Conservation (phyloP, 2,888 invertebrate genomes). For the Homarus gammarus region DNA sequence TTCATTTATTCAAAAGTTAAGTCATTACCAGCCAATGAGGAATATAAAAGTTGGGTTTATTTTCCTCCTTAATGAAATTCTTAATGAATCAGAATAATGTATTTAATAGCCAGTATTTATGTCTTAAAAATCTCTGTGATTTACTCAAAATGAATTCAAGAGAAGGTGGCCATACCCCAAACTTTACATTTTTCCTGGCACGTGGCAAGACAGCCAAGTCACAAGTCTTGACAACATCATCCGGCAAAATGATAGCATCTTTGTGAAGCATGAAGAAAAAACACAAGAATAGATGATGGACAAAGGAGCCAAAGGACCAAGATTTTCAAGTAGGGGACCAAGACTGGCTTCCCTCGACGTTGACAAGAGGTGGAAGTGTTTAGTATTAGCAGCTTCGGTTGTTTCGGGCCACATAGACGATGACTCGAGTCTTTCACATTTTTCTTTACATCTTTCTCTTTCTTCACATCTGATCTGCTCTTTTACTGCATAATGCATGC, state of each 20-base stretch:
- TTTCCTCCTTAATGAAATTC: neutral
- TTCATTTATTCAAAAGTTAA: neutral
- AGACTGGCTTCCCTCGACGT: slow-evolving; percentile 17
- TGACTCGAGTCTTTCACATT: neutral
- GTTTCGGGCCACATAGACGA: slow-evolving; percentile 15
- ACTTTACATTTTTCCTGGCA: slow-evolving; percentile 42
- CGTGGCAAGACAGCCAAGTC: slow-evolving; percentile 23
- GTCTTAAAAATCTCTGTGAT: neutral
- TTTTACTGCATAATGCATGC: slow-evolving; percentile 30
- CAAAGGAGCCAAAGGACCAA: slow-evolving; percentile 27
- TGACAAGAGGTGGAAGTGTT: slow-evolving; percentile 50
- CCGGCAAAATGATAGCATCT: slow-evolving; percentile 30
- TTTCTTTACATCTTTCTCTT: slow-evolving; percentile 15
- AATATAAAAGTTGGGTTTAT: neutral
- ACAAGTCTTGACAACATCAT: slow-evolving; percentile 19
- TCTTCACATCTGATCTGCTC: slow-evolving; percentile 32
- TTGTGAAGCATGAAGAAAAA: slow-evolving; percentile 40
- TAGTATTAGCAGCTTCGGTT: slow-evolving; percentile 27
- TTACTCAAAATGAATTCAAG: slow-evolving; percentile 21
- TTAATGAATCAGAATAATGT: neutral
- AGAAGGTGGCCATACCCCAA: slow-evolving; percentile 66
- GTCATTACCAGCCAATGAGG: neutral
- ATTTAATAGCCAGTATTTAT: neutral
- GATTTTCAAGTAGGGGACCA: slow-evolving; percentile 31
- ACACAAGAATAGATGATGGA: slow-evolving; percentile 26